These are phyloP conservation scores for Ophion slaviceki DNA, from an alignment of 2,888 invertebrate species.

Conservation along the genomic window DNA sequence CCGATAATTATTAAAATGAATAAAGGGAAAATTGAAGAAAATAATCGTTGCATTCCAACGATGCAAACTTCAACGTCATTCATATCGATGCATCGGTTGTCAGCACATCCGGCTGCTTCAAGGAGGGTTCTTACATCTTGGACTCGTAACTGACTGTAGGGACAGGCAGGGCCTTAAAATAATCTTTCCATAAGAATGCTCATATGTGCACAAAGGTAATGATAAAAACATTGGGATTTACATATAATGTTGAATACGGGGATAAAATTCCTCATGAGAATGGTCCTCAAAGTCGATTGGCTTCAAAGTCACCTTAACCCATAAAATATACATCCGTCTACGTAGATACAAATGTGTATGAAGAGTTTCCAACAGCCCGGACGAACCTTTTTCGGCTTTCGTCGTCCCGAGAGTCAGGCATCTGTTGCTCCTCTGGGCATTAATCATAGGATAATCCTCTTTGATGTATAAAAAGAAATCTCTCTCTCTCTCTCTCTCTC, in stretches of 20 bases:
- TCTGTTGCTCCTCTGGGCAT: conserved; percentile 78
- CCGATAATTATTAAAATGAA: too few species aligned
- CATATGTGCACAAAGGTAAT: neutral
- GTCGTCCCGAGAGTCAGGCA: conserved; percentile 73
- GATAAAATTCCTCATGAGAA: neutral
- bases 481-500: conserved; percentile 42
- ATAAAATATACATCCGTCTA: neutral
- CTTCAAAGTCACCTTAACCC: neutral
- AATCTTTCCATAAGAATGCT: neutral
- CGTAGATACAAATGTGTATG: conserved; percentile 8
- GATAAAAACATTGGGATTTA: neutral
- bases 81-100: neutral
- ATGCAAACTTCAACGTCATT: too few species aligned
- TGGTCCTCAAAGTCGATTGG: neutral
- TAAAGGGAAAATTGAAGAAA: too few species aligned
- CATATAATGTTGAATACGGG: neutral
- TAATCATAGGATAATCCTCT: conserved; percentile 80
- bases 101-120: neutral
- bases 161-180: neutral
- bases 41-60: too few species aligned
- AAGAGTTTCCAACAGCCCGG: conserved; percentile 49
- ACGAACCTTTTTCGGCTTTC: conserved; percentile 70
- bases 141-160: neutral
- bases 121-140: neutral
- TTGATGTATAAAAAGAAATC: conserved; percentile 67